These are phyloP conservation scores for Melanerpes aurifrons DNA, from an alignment of 2,113 vertebrate genomes.

Conservation along the genomic window DNA sequence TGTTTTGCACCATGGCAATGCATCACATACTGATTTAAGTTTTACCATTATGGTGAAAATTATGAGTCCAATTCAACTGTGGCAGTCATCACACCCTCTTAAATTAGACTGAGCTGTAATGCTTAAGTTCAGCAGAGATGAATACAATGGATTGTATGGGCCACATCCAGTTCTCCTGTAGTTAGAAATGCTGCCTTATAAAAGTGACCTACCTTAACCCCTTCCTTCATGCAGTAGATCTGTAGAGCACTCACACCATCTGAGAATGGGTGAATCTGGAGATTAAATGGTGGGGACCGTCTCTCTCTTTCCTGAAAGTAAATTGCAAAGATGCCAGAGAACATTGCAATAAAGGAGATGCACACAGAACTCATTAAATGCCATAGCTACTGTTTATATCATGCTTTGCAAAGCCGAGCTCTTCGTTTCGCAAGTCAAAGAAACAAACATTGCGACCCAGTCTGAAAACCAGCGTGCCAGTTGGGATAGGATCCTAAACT, in stretches of 20 bases:
- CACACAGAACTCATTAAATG: not conserved
- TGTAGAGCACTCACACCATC: constrained; percentile 97
- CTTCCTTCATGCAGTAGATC: constrained; percentile 99
- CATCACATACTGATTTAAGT: not conserved
- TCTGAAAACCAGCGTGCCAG: not conserved
- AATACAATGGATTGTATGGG: not conserved
- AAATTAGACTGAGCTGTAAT: not conserved
- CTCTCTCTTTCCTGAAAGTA: constrained; percentile 91
- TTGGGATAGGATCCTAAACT: not conserved
- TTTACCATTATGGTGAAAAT: not conserved
- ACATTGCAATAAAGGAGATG: not conserved
- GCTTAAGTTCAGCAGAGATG: not conserved
- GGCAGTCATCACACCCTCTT: not conserved
- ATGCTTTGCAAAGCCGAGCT: not conserved
- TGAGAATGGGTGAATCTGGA: constrained; percentile 96
- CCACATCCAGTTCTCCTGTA: not conserved
- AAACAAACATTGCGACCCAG: not conserved
- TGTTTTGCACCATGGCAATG: not conserved
- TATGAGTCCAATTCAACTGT: not conserved
- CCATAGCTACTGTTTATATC: not conserved
- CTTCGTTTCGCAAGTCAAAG: not conserved
- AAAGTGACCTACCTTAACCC: constrained; percentile 89
- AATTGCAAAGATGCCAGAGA: constrained; percentile 29
- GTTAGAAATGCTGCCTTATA: not conserved
- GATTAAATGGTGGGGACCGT: constrained; percentile 94